These are phyloP conservation scores for Pseudachorutes palmiensis DNA, from an alignment of 1,140 invertebrate genomes.

Conservation along the genomic window DNA sequence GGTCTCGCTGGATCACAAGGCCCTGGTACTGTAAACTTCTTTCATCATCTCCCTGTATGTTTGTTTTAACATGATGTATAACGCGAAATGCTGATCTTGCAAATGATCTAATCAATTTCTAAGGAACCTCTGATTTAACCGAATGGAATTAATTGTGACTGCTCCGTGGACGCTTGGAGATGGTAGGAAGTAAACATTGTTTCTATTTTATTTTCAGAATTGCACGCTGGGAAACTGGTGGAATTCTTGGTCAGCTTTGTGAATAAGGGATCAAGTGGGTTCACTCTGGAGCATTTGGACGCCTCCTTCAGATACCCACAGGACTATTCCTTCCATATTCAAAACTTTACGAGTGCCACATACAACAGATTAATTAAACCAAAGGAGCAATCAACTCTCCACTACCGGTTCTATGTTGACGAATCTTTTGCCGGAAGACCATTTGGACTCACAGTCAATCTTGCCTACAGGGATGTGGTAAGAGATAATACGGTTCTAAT, in stretches of 20 bases:
- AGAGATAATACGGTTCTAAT: conserved; percentile 38
- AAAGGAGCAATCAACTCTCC: conserved; percentile 84
- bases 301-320: conserved; percentile 97
- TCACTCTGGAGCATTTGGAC: conserved; percentile 84
- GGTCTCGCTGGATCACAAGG: conserved; percentile 48
- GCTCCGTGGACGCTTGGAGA: background rate
- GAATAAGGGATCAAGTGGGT: conserved; percentile 86
- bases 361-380: conserved; percentile 84
- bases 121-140: conserved; percentile 37
- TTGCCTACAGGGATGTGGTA: conserved; percentile 84
- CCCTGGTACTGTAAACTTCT: conserved; percentile 47
- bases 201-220: conserved; percentile 54
- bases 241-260: conserved; percentile 93
- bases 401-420: conserved; percentile 89
- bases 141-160: background rate
- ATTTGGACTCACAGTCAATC: conserved; percentile 86
- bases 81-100: conserved; percentile 19
- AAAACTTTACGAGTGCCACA: conserved; percentile 89
- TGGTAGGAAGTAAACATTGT: background rate
- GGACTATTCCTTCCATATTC: conserved; percentile 96
- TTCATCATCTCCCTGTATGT: background rate
- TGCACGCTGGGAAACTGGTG: conserved; percentile 83
- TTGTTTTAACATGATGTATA: conserved; percentile 30
- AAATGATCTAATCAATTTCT: conserved; percentile 22
- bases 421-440: conserved; percentile 91